Percentiles rank a stretch among this genome's conserved stretches.
Conservation (phyloP, 1,140 invertebrate genomes). For the Drosophila burlai region DNA sequence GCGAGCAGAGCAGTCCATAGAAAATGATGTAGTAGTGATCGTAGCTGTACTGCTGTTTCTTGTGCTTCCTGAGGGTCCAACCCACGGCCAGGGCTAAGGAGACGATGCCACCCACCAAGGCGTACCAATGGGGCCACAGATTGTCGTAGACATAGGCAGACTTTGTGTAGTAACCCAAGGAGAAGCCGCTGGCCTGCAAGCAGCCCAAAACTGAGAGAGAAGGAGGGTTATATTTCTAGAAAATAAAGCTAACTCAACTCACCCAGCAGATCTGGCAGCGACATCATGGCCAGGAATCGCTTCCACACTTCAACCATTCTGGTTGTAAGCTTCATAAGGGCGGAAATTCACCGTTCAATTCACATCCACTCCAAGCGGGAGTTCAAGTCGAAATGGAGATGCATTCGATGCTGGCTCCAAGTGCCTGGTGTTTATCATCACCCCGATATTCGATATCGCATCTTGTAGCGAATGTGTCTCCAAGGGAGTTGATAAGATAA, state of each 20-base stretch:
- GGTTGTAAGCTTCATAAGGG: conserved; percentile 39
- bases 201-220: conserved; percentile 54
- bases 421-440: conserved; percentile 22
- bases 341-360: conserved; percentile 7
- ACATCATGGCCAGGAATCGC: conserved; percentile 45
- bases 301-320: conserved; percentile 53
- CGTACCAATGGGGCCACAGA: conserved; percentile 74
- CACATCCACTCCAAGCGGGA: conserved; percentile 49
- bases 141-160: conserved; percentile 77
- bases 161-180: conserved; percentile 75
- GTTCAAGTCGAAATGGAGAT: conserved; percentile 32
- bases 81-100: conserved; percentile 49
- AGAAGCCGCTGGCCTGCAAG: conserved; percentile 68
- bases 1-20: conserved; percentile 70
- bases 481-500: conserved; percentile 56
- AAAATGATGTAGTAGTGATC: conserved; percentile 80
- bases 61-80: conserved; percentile 68
- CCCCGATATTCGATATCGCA: conserved; percentile 45
- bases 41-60: conserved; percentile 63
- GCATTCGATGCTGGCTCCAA: conserved; percentile 20
- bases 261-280: conserved; percentile 67
- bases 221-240: neutral
- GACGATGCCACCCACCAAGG: conserved; percentile 45
- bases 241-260: neutral
- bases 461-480: conserved; percentile 56